phyloP scores from a whole-genome alignment of 64 coral and sea anemone species.

The Porites lutea region DNA sequence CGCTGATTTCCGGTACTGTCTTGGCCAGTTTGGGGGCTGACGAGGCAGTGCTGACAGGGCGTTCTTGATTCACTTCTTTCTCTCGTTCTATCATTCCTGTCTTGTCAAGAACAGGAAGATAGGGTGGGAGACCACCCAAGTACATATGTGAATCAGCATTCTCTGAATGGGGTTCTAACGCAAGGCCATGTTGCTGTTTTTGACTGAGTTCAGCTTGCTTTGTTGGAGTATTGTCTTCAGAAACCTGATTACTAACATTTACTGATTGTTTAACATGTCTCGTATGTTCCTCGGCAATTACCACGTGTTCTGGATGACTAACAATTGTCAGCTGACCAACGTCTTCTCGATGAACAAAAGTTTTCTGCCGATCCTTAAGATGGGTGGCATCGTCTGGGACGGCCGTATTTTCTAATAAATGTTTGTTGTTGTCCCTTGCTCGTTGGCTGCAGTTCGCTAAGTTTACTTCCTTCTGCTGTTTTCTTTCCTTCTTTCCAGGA shows the following conservation, averaged over 20 bases:
- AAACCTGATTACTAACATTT: neutral
- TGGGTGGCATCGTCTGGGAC: neutral
- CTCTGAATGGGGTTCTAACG: neutral
- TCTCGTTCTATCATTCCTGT: neutral
- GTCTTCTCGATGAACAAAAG: neutral
- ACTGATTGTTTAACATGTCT: neutral
- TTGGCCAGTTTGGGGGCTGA: neutral
- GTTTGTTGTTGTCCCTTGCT: too few species aligned
- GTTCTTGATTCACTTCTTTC: neutral
- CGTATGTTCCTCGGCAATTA: neutral
- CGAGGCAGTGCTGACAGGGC: neutral
- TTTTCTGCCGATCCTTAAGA: too few species aligned
- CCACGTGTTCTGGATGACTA: neutral
- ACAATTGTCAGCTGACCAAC: neutral
- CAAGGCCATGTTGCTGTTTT: neutral
- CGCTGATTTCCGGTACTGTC: conserved; percentile 22
- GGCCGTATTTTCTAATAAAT: too few species aligned
- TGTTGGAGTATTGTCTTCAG: neutral
- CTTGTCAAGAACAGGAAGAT: neutral
- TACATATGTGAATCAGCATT: neutral
- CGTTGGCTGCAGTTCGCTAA: neutral
- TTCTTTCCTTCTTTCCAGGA: neutral
- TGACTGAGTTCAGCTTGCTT: neutral
- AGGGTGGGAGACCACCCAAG: neutral
- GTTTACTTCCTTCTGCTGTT: neutral